Base-by-base conservation (phyloP, 2,797 vertebrate genomes). In the Chelonia mydas region DNA sequence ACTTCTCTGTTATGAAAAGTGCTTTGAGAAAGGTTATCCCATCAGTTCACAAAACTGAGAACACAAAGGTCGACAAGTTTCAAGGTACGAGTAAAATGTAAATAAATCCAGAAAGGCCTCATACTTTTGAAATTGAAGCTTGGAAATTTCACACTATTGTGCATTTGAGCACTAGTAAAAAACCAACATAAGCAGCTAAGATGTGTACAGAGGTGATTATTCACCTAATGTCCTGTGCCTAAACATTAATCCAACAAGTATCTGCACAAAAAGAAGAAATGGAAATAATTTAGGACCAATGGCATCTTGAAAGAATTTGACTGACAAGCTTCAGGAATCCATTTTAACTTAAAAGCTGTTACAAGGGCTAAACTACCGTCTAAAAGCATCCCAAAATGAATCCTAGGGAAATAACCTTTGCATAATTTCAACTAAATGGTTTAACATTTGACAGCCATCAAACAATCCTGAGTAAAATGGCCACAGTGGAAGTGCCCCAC, bases 391-490 rank as follows among this genome's bases (percentile, higher is more conserved):
- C 90, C 61, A 21, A 72, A 94, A 95, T 2, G 85, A 84, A 94
- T 82, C 76, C 83, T 92, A 89, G 28, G 88, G 94, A 96, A 95
- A 93, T 31, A 93, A 93, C 77, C 91, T 55, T 49, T 83, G 85
- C 87, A 92, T 11, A 53, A 5, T 59, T 93, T 87, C 76, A 92
- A 95, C 82, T 88, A 79, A 95, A 88, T 83, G 96, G 50, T 93
- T 5, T 81, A 87, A 81, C 93, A 72, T 3, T 80, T 65, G 97
- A 95, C 87, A 95, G 89, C 77, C 87, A 90, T 57, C 94, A 95
- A 97, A 96, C 61, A 6, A 96, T 93, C 96, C 94, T 91, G 88
- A 98, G 94, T 94, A 85, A 91, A 95, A 97, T 27, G 92, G 89
- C 94, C 90, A 86, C 41, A 3, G 95, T 50, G 90, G 76, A 59